Conservation (phyloP, 2,888 invertebrate species). For the Heliconius ismenius region DNA sequence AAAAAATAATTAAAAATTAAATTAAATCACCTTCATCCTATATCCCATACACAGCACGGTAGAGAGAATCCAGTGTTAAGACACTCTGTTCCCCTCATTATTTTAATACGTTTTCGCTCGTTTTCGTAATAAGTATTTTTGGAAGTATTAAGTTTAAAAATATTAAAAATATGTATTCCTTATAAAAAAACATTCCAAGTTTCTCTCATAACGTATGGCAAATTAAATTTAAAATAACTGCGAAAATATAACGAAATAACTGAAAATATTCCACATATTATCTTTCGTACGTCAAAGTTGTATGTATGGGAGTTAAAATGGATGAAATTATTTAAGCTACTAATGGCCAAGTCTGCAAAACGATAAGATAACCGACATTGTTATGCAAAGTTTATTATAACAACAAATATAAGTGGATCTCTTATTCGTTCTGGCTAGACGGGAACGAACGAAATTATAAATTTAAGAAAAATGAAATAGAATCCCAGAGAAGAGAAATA, state of each 20-base stretch:
- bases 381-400: slow-evolving; percentile 30
- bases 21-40: no score
- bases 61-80: no score
- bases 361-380: slow-evolving; percentile 10
- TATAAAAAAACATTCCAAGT: neutral
- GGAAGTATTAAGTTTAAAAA: no score
- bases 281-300: neutral
- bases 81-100: no score
- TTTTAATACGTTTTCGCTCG: no score
- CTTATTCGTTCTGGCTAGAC: slow-evolving; percentile 31
- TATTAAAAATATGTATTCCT: neutral
- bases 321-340: slow-evolving; percentile 11
- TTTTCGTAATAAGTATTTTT: no score
- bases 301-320: neutral
- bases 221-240: slow-evolving; percentile 9
- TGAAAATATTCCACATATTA: neutral
- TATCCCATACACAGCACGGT: no score
- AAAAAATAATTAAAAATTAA: no score
- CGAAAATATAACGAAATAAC: neutral
- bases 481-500: slow-evolving; percentile 3
- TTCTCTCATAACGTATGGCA: neutral
- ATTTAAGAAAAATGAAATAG: slow-evolving; percentile 12
- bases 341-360: slow-evolving; percentile 17
- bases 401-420: slow-evolving; percentile 28
- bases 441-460: slow-evolving; percentile 28